These are phyloP conservation scores for Drosophila melanogaster DNA, from an alignment of 1,140 invertebrate genomes.

Conservation along the genomic window Release_6_plus_ISO1_MT NT_033779.5:4414001-4414500, in stretches of 20 bases:
- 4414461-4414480: conserved; percentile 28
- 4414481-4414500: conserved; percentile 58
- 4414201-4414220: conserved; percentile 73
- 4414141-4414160: conserved; percentile 82
- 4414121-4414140: conserved; percentile 70
- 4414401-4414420: conserved; percentile 14
- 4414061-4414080: conserved; percentile 10
- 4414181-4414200: conserved; percentile 26
- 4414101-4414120: conserved; percentile 36
- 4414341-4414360: conserved; percentile 41
- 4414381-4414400: not conserved
- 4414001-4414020: conserved; percentile 2
- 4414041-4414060: conserved; percentile 22
- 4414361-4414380: conserved; percentile 1
- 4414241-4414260: not conserved
- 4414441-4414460: conserved; percentile 74
- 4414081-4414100: conserved; percentile 22
- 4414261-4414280: conserved; percentile 7
- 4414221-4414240: conserved; percentile 67
- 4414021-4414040: conserved; percentile 25
- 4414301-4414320: conserved; percentile 66
- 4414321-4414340: conserved; percentile 81
- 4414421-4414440: conserved; percentile 23
- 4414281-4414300: conserved; percentile 21
- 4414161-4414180: conserved; percentile 76